Conservation (phyloP, 2,113 vertebrate genomes). For the Mustela lutreola region DNA sequence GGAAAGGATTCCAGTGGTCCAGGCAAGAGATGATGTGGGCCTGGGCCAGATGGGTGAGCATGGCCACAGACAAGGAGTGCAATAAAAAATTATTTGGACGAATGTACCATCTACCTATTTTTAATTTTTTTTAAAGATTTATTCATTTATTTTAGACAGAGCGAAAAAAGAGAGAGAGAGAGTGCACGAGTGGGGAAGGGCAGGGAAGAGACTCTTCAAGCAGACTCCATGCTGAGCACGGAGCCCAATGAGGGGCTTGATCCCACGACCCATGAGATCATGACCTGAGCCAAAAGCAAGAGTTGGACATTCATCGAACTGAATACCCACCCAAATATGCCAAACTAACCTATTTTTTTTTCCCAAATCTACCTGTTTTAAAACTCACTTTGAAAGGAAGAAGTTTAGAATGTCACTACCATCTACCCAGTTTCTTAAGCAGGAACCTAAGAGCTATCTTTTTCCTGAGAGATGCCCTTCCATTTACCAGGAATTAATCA, state of each 20-base stretch:
- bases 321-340: neutral
- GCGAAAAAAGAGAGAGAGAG: neutral
- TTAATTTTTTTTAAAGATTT: neutral
- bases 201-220: neutral
- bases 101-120: neutral
- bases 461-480: conserved; percentile 36
- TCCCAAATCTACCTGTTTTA: neutral
- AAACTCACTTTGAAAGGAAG: neutral
- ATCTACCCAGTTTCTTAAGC: neutral
- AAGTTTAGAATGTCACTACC: neutral
- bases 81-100: neutral
- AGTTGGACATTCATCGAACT: neutral
- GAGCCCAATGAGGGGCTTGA: neutral
- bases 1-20: neutral
- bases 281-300: neutral
- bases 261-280: neutral
- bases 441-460: neutral
- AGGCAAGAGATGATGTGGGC: neutral
- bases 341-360: neutral
- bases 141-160: neutral
- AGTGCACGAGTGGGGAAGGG: neutral
- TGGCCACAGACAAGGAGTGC: neutral
- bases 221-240: neutral
- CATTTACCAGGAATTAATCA: conserved; percentile 71
- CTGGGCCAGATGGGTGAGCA: neutral